Evolutionary conservation across 2,797 vertebrate species (phyloP).

Genomic region (Intellagama lesueurii): DNA sequence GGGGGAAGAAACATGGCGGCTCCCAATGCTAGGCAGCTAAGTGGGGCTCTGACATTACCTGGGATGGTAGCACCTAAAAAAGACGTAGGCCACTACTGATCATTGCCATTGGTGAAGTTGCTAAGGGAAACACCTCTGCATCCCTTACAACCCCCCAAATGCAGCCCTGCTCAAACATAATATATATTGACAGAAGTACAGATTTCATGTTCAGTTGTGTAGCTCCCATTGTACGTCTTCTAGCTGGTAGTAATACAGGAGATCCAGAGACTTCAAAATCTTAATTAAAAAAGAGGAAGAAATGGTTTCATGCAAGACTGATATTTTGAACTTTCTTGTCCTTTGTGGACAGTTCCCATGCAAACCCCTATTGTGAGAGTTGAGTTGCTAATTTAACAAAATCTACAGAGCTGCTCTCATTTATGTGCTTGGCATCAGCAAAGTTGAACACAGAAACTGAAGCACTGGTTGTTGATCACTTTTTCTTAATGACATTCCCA

Average conservation of each 20-base stretch:
- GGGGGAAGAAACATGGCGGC: no score
- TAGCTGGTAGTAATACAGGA: constrained; percentile 56
- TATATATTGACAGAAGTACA: background rate
- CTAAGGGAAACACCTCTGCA: no score
- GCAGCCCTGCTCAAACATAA: no score
- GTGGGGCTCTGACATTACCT: background rate
- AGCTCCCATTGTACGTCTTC: constrained; percentile 46
- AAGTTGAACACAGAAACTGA: constrained; percentile 54
- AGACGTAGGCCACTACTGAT: background rate
- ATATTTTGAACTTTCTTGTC: constrained; percentile 62
- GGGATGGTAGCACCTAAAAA: background rate
- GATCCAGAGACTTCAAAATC: constrained; percentile 66
- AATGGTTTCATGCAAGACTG: constrained; percentile 68
- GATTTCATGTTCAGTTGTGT: background rate
- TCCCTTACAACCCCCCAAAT: no score
- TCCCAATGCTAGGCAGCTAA: background rate
- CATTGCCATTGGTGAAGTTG: no score
- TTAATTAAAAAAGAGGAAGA: constrained; percentile 75
- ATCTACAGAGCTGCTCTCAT: constrained; percentile 53
- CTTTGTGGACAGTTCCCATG: constrained; percentile 71
- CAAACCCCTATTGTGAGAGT: constrained; percentile 66
- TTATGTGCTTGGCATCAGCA: constrained; percentile 64
- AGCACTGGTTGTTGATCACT: constrained; percentile 50
- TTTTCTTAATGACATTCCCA: constrained; percentile 39
- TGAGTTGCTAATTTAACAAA: constrained; percentile 73